Evolutionary conservation across 2,113 vertebrate genomes (phyloP).

Genomic region (Chionomys nivalis): DNA sequence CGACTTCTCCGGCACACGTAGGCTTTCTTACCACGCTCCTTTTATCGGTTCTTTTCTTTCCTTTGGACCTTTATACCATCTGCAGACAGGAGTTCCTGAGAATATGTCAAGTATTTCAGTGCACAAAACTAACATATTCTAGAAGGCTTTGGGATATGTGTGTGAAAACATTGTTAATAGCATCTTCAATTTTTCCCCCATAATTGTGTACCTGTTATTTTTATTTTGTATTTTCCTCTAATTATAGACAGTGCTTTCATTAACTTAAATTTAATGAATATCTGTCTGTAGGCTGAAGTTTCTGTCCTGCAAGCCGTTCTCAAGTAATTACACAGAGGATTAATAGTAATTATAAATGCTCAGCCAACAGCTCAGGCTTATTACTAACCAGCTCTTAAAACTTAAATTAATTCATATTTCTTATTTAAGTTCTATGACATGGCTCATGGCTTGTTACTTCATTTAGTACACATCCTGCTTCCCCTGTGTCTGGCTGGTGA

Average conservation of each 20-base stretch:
- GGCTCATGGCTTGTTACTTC: too few species aligned
- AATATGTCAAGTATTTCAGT: conserved; percentile 12
- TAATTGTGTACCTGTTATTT: not conserved
- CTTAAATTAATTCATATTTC: too few species aligned
- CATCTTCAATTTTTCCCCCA: not conserved
- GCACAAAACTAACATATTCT: conserved; percentile 21
- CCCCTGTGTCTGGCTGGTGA: too few species aligned
- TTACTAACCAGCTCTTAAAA: too few species aligned
- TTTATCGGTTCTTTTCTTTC: not conserved
- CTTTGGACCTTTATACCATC: not conserved
- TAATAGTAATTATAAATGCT: too few species aligned
- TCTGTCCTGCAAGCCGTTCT: too few species aligned
- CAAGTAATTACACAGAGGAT: too few species aligned
- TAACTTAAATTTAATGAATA: not conserved
- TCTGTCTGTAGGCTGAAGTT: too few species aligned
- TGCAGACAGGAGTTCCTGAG: not conserved
- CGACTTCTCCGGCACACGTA: not conserved
- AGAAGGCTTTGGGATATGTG: not conserved
- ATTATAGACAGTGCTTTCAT: not conserved
- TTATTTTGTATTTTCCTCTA: conserved; percentile 14
- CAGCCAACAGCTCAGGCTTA: too few species aligned
- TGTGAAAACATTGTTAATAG: conserved; percentile 13
- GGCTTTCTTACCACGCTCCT: not conserved
- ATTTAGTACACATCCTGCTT: too few species aligned
- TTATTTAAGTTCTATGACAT: too few species aligned